Evolutionary conservation across 2,888 invertebrate genomes (phyloP), one percentile per base, ranked within the genome.

Genomic region (Nomada fucata): DNA sequence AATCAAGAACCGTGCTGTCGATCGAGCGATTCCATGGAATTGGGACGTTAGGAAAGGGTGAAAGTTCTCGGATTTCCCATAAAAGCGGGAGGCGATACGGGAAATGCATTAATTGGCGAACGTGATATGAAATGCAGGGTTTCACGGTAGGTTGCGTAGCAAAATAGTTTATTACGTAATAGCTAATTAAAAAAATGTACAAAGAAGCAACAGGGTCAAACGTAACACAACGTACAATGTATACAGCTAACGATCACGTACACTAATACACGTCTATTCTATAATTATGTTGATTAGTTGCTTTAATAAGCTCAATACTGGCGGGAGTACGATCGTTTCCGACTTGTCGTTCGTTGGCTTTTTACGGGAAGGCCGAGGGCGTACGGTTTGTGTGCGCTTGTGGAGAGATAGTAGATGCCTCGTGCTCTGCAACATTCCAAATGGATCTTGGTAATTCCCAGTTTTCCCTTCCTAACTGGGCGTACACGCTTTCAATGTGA

Each of bases 391-490:
- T 96, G 96, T 3, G 96, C 96, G 94, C 97, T 97, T 70, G 97
- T 98, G 76, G 96, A 96, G n/a, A 98, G 96, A 93, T 98, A 98
- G 92, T 96, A 98, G 20, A 96, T 96, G n/a, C 98, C 98, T 90
- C 97, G 95, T 20, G 97, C 97, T 89, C 97, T 98, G 53, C 11
- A 81, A 81, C 65, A 59, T 55, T 20, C 9, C 10, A 15, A 50
- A 18, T 15, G 18, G 9, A 67, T 15, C 52, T 57, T 3, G 10
- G 3, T 3, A 10, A 57, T 20, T 57, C 11, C 20, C 36, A 36
- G 36, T 36, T 36, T 36, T 36, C 36, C 36, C 36, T 36, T 36
- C 36, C 36, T 36, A 36, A 36, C 36, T 36, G 36, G 36, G 36
- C 36, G 36, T 36, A 50, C 18, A 0, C 18, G 18, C 15, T 50